Evolutionary conservation across 37 sponge, comb jelly and placozoan species (phyloP).

Genomic region (Aphrocallistes beatrix): DNA sequence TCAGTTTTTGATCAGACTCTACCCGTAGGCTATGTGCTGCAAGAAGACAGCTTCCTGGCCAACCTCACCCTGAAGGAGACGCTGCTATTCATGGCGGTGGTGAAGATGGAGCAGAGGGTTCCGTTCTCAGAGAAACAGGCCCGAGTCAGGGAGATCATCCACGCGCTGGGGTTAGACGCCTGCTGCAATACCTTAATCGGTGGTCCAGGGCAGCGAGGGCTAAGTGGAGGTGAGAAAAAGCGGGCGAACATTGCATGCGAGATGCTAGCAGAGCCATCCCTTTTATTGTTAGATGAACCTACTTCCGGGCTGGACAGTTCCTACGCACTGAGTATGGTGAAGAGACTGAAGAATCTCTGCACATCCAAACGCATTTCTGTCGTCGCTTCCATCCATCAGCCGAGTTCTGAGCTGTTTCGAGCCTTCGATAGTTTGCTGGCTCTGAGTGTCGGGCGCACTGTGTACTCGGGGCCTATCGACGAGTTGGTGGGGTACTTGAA

Average conservation of each 20-base stretch:
- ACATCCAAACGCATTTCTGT: constrained; percentile 31
- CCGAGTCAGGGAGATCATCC: constrained; percentile 33
- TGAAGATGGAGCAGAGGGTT: constrained; percentile 14
- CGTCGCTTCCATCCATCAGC: constrained; percentile 68
- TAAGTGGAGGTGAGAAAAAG: constrained; percentile 83
- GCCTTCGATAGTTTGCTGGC: constrained; percentile 51
- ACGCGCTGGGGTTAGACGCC: constrained; percentile 35
- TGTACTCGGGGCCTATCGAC: constrained; percentile 52
- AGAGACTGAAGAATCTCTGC: constrained; percentile 37
- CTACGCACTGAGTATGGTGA: constrained; percentile 45
- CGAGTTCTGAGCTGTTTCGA: constrained; percentile 62
- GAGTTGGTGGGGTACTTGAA: constrained; percentile 35
- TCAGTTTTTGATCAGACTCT: too few relatives aligned
- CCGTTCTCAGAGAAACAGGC: constrained; percentile 30
- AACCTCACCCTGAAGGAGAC: constrained; percentile 68
- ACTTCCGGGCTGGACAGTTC: constrained; percentile 80
- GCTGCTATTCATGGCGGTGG: constrained; percentile 29
- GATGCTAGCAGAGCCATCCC: constrained; percentile 52
- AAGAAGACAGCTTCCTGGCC: constrained; percentile 67
- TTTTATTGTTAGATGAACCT: constrained; percentile 72
- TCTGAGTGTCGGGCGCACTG: constrained; percentile 26
- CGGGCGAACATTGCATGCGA: constrained; percentile 75
- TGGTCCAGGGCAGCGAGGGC: constrained; percentile 30
- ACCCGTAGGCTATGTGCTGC: constrained; percentile 57
- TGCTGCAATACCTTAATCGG: constrained; percentile 48